phyloP scores from a whole-genome alignment of 92 coral and sea anemone species.

The Siderastrea radians region DNA sequence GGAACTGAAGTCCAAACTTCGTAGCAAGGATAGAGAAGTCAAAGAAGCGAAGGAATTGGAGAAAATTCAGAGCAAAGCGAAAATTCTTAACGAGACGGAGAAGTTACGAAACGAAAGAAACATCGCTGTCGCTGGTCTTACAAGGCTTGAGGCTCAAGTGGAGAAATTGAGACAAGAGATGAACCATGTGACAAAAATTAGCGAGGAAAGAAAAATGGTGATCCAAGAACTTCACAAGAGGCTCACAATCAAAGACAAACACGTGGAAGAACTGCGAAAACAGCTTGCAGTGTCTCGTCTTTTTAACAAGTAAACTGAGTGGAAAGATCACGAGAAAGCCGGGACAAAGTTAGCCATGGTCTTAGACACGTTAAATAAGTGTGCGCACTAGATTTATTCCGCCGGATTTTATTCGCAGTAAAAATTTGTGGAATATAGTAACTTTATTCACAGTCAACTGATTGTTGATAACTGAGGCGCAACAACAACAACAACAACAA shows the following conservation, averaged over 20 bases:
- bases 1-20: conserved; percentile 83
- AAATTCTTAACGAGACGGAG: conserved; percentile 90
- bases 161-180: conserved; percentile 70
- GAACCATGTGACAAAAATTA: conserved; percentile 30
- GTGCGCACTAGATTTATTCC: too few species aligned
- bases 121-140: conserved; percentile 74
- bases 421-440: too few species aligned
- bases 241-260: conserved; percentile 75
- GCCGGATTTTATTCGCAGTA: too few species aligned
- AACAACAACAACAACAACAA: too few species aligned
- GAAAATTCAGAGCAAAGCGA: conserved; percentile 85
- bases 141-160: conserved; percentile 65
- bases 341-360: too few species aligned
- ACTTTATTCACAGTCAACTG: too few species aligned
- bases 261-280: conserved; percentile 75
- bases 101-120: conserved; percentile 85
- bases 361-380: too few species aligned
- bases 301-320: conserved; percentile 25
- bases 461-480: too few species aligned
- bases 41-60: conserved; percentile 77
- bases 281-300: conserved; percentile 66
- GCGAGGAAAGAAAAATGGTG: conserved; percentile 57
- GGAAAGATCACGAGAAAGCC: too few species aligned
- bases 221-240: conserved; percentile 78
- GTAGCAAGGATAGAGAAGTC: conserved; percentile 73